phyloP scores from a whole-genome alignment of 1,140 invertebrate species.

The Coptotermes formosanus region DNA sequence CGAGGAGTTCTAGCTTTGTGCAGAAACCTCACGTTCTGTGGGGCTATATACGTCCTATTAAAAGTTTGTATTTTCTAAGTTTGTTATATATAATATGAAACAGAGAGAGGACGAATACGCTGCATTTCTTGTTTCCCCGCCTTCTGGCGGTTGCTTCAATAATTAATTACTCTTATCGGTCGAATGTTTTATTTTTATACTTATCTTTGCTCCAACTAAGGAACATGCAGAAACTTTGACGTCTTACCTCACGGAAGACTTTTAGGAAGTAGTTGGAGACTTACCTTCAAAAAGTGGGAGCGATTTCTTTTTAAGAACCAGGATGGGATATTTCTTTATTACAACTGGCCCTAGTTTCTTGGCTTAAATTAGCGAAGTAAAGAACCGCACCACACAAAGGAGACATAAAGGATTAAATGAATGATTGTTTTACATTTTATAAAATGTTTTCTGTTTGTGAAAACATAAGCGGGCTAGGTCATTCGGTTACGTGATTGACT shows the following conservation, averaged over 20 bases:
- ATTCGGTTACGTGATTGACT: too few species aligned
- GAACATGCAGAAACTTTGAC: background rate
- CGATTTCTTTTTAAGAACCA: background rate
- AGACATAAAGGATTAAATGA: too few species aligned
- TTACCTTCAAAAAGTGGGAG: background rate
- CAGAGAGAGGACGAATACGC: background rate
- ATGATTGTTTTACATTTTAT: too few species aligned
- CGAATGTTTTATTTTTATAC: constrained; percentile 23
- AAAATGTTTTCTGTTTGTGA: too few species aligned
- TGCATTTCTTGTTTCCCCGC: background rate
- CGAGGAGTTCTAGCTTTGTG: background rate
- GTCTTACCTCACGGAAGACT: background rate
- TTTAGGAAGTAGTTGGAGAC: too few species aligned
- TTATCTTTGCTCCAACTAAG: background rate
- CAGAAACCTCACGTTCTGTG: constrained; percentile 4
- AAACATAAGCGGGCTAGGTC: too few species aligned
- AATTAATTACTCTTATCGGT: constrained; percentile 23
- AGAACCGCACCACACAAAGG: too few species aligned
- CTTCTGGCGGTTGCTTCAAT: background rate
- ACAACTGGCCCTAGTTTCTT: too few species aligned
- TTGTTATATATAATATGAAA: background rate
- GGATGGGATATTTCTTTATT: too few species aligned
- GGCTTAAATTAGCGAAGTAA: too few species aligned
- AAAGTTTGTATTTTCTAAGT: constrained; percentile 23
- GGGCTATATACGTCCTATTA: constrained; percentile 20